Percentiles rank a stretch among this genome's conserved stretches.
phyloP scores from a whole-genome alignment of 2,113 vertebrate genomes.

The Sylvietta virens region DNA sequence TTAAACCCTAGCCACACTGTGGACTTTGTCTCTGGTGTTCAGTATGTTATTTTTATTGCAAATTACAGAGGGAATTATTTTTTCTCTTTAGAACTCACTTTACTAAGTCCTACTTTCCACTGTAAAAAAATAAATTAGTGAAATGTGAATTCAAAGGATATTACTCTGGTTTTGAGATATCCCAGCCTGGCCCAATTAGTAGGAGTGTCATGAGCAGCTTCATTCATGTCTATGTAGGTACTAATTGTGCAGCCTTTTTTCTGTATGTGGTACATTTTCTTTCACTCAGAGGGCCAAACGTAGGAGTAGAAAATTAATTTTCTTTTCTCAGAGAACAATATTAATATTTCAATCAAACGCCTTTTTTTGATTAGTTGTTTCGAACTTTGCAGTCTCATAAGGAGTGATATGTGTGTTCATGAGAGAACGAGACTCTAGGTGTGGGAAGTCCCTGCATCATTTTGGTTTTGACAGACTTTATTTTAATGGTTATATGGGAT shows the following conservation, averaged over 20 bases:
- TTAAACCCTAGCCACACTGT: neutral
- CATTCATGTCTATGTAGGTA: neutral
- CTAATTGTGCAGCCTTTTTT: neutral
- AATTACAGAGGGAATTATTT: neutral
- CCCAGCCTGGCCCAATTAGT: neutral
- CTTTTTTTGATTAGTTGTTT: neutral
- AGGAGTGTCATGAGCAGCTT: neutral
- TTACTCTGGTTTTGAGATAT: neutral
- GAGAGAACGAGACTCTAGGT: neutral
- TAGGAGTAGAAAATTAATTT: neutral
- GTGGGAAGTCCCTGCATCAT: neutral
- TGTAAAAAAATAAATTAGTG: neutral
- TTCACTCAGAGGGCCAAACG: neutral
- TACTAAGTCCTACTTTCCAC: neutral
- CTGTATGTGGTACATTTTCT: neutral
- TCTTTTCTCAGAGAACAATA: neutral
- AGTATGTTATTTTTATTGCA: neutral
- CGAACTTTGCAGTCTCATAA: neutral
- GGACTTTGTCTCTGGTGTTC: neutral
- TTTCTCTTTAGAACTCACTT: neutral
- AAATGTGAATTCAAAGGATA: neutral
- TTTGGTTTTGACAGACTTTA: neutral
- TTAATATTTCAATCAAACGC: neutral
- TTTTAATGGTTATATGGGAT: accelerated
- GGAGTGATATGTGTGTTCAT: neutral